Base-by-base conservation (phyloP, 2,113 vertebrate species). In the Oreochromis tanganicae region DNA sequence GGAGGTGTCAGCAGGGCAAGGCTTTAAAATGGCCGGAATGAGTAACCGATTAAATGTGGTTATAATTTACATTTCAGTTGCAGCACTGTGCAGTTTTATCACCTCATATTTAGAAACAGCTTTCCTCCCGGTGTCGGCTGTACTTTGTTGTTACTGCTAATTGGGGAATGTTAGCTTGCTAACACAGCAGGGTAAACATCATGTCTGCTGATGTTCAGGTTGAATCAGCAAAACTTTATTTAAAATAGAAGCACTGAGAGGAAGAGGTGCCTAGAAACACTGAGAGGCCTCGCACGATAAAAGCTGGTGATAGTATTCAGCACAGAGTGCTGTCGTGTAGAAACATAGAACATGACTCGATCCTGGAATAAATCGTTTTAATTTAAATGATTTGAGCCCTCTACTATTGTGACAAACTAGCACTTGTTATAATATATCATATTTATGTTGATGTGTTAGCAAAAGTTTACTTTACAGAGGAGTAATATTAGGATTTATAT, bases 21-120 rank as follows among this genome's bases (percentile, higher is more conserved):
- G 57, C 55, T 91, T 88, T 55, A 83, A 86, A 91, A 84, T 5
- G 5, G 78, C 68, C 73, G 63, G 88, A 80, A 84, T 59, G 50
- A 80, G 55, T 46, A 71, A 48, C 16, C 6, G 32, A 61, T 24
- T 68, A 1, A 41, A 81, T 38, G 0, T 10, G 10, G 50, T 27
- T 48, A 24, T 27, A 12, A 32, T 54, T 80, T 11, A 27, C 1
- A n/a, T 21, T 34, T 75, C 66, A 43, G 32, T 41, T 34, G 52
- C 66, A 43, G 32, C 12, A 9, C 19, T 5, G 19, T 5, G 17
- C 3, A 78, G 54, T 24, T 41, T 73, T 34, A 16, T 46, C 38
- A 9, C 32, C 11, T 46, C 11, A 2, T 14, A 10, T 73, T 36
- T 63, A n/a, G 34, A 36, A 75, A 55, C 9, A 3, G 63, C 24